Evolutionary conservation across 2,888 invertebrate species (phyloP).

Genomic region (Epistrophe grossulariae): DNA sequence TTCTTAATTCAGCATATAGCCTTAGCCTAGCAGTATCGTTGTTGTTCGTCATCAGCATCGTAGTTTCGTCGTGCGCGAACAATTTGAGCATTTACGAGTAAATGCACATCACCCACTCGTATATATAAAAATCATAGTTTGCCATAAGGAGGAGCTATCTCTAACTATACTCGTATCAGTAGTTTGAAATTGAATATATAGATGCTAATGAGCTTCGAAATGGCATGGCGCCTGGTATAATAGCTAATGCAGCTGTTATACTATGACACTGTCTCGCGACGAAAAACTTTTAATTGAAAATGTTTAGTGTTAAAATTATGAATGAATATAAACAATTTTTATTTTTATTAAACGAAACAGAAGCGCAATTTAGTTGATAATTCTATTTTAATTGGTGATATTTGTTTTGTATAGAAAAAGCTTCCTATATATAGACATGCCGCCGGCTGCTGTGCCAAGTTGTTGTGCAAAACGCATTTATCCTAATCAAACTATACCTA

Average conservation of each 20-base stretch:
- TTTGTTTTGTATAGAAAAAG: background rate
- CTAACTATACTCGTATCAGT: background rate
- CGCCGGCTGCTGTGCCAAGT: background rate
- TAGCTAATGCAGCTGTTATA: conserved; percentile 42
- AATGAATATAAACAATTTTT: conserved; percentile 29
- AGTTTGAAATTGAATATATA: background rate
- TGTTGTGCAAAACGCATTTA: conserved; percentile 19
- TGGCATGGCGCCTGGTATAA: conserved; percentile 24
- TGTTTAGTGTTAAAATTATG: conserved; percentile 41
- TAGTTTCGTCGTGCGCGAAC: background rate
- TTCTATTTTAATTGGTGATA: conserved; percentile 38
- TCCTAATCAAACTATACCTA: conserved; percentile 1
- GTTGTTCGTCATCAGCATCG: background rate
- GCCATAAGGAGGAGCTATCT: background rate
- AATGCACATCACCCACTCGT: conserved; percentile 33
- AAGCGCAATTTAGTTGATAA: conserved; percentile 29
- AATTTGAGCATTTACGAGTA: conserved; percentile 11
- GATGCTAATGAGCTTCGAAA: conserved; percentile 4
- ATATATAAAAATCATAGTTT: background rate
- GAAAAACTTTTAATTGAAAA: conserved; percentile 44
- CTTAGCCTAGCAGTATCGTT: no score
- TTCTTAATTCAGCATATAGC: conserved; percentile 9
- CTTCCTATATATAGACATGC: background rate
- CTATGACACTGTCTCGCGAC: background rate
- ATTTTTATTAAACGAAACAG: conserved; percentile 17